These are phyloP conservation scores for Hypercompe scribonia DNA, from an alignment of 2,888 invertebrate genomes.

Conservation along the genomic window DNA sequence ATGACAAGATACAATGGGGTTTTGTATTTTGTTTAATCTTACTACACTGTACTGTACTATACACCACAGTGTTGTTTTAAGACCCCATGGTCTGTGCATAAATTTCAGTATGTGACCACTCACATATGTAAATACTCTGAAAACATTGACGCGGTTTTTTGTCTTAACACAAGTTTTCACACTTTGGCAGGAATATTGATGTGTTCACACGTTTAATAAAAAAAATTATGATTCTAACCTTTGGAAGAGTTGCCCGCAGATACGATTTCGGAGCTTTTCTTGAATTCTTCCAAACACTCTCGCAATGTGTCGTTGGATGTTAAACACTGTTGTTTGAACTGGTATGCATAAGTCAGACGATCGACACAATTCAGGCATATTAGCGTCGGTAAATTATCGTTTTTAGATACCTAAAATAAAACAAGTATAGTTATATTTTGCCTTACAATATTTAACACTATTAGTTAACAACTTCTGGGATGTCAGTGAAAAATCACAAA, in stretches of 20 bases:
- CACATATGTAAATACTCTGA: neutral
- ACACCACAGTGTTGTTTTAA: too few species aligned
- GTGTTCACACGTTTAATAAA: neutral
- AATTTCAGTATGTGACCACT: neutral
- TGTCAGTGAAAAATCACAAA: conserved; percentile 79
- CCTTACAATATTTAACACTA: conserved; percentile 23
- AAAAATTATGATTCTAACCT: conserved; percentile 55
- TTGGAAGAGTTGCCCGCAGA: conserved; percentile 63
- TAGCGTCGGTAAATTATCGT: conserved; percentile 80
- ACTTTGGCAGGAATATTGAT: conserved; percentile 35
- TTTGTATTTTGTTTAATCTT: neutral
- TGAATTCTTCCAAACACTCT: conserved; percentile 82
- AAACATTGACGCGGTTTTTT: neutral
- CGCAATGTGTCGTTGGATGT: conserved; percentile 81
- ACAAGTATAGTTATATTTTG: conserved; percentile 18
- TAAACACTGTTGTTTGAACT: conserved; percentile 83
- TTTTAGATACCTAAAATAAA: conserved; percentile 76
- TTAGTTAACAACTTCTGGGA: conserved; percentile 64
- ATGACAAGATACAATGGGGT: neutral
- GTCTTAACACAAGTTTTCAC: neutral
- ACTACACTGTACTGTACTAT: neutral
- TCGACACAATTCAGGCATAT: conserved; percentile 84
- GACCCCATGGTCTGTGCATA: neutral
- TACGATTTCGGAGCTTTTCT: conserved; percentile 74
- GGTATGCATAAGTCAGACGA: conserved; percentile 79